Evolutionary conservation across 1,140 invertebrate genomes (phyloP).

Genomic region (Sminthurides bifidus): DNA sequence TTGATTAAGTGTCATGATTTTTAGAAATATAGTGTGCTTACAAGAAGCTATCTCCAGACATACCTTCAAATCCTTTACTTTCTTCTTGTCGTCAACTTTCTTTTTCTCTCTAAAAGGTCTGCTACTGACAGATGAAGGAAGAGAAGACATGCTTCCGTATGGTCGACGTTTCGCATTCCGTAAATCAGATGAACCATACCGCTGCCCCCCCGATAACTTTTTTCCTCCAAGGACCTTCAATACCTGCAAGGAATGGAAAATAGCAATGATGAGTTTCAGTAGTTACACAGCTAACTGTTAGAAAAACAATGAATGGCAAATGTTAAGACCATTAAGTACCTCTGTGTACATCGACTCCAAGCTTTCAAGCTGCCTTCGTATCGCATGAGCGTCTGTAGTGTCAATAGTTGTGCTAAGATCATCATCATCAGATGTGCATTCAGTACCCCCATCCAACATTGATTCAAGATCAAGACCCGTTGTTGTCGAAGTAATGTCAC

Average conservation of each 20-base stretch:
- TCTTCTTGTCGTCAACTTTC: constrained; percentile 50
- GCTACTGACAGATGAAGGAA: constrained; percentile 68
- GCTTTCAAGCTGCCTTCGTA: constrained; percentile 68
- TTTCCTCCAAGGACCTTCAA: constrained; percentile 64
- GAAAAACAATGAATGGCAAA: background rate
- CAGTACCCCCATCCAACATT: constrained; percentile 54
- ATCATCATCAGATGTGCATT: constrained; percentile 46
- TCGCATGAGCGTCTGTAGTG: constrained; percentile 53
- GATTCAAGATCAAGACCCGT: constrained; percentile 68
- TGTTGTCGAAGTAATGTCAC: constrained; percentile 63
- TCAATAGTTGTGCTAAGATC: constrained; percentile 55
- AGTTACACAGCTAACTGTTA: background rate
- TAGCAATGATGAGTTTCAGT: background rate
- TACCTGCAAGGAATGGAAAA: constrained; percentile 42
- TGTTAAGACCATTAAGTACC: constrained; percentile 35
- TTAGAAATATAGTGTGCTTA: background rate
- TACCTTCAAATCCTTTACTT: constrained; percentile 62
- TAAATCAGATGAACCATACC: constrained; percentile 49
- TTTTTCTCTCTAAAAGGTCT: constrained; percentile 49
- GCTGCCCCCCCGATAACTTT: constrained; percentile 37
- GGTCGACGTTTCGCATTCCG: constrained; percentile 44
- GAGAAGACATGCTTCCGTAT: constrained; percentile 65
- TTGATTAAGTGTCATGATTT: background rate
- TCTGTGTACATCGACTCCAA: constrained; percentile 80
- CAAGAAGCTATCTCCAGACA: background rate